A percentile compares a stretch with the other conserved stretches of the same genome.
Conservation (phyloP, 1,140 invertebrate genomes). For the Drosophila bifasciata region DNA sequence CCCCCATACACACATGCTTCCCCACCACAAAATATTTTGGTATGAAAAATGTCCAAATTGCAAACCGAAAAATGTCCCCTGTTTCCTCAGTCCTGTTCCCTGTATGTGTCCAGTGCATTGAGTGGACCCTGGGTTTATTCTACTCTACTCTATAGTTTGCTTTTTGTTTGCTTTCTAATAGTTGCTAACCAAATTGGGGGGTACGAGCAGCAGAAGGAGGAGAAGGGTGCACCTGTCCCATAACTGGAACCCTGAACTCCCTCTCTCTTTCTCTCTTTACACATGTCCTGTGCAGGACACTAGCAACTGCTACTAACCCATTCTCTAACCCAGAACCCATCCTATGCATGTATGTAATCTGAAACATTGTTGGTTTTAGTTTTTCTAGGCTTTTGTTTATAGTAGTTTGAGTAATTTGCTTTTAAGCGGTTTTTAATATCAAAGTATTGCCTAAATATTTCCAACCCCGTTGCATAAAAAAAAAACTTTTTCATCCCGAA, state of each 20-base stretch:
- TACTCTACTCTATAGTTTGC: slow-evolving; percentile 33
- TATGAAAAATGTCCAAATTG: slow-evolving; percentile 64
- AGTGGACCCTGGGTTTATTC: slow-evolving; percentile 1
- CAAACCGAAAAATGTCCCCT: slow-evolving; percentile 57
- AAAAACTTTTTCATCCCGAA: slow-evolving; percentile 46
- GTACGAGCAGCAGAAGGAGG: slow-evolving; percentile 10
- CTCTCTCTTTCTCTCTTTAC: background rate
- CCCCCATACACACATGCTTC: slow-evolving; percentile 3
- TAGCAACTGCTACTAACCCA: too few relatives aligned
- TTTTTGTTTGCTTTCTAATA: slow-evolving; percentile 63
- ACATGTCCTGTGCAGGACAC: slow-evolving; percentile 25
- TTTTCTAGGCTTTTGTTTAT: slow-evolving; percentile 36
- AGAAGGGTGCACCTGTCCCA: slow-evolving; percentile 49
- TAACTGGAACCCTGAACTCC: slow-evolving; percentile 17
- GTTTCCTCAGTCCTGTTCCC: too few relatives aligned
- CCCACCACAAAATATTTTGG: slow-evolving; percentile 55
- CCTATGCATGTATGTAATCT: slow-evolving; percentile 23
- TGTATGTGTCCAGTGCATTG: too few relatives aligned
- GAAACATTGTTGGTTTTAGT: slow-evolving; percentile 60
- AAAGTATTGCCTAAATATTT: slow-evolving; percentile 69
- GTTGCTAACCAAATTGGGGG: slow-evolving; percentile 19
- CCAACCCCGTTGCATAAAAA: slow-evolving; percentile 6
- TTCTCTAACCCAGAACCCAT: background rate
- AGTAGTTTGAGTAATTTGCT: slow-evolving; percentile 71
- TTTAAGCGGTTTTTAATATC: slow-evolving; percentile 75